Evolutionary conservation across 2,888 invertebrate genomes (phyloP), one percentile per base, ranked within the genome.

Genomic region (Eristalis intricaria): DNA sequence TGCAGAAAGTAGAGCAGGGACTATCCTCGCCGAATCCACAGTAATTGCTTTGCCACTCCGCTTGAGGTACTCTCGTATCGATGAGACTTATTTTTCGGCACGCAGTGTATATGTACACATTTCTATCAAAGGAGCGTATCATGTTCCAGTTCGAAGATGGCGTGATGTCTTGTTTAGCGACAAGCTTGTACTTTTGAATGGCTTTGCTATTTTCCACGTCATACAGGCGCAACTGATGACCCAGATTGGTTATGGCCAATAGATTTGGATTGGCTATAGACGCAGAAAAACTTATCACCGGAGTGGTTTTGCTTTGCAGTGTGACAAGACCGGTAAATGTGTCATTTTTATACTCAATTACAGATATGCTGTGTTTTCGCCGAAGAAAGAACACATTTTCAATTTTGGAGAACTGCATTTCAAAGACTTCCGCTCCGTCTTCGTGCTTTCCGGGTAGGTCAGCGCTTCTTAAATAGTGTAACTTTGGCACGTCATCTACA

Each of bases 211-310:
- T 56, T 13, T 82, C 88, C 4, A 91, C 7, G 85, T 91, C 91
- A 76, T 90, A 89, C 1, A 91, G 82, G 23, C 90, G 90, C 10
- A 93, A 78, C 13, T 88, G 89, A 50, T 90, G 91, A 81, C 91
- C 90, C 79, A 92, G 90, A 70, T 90, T 90, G 2, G 91, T 91
- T 1, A 92, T 79, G 4, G 91, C 86, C 35, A 93, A 88, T 1
- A 89, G 89, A 23, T 85, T 89, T 0, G 81, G 64, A n/a, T 89
- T 69, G 0, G 84, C 83, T 0, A 78, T 2, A 0, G 91, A 90
- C 50, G 91, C 91, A 0, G 91, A 89, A 19, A 90, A 91, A 69
- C 92, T 92, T 4, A 92, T 91, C 13, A 92, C 90, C 1, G 92
- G 91, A 2, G 88, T 86, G 11, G 50, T 84, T 58, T 74, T 89